Base-by-base conservation (phyloP, 2,888 invertebrate genomes). In the Meteorus cinctellus region DNA sequence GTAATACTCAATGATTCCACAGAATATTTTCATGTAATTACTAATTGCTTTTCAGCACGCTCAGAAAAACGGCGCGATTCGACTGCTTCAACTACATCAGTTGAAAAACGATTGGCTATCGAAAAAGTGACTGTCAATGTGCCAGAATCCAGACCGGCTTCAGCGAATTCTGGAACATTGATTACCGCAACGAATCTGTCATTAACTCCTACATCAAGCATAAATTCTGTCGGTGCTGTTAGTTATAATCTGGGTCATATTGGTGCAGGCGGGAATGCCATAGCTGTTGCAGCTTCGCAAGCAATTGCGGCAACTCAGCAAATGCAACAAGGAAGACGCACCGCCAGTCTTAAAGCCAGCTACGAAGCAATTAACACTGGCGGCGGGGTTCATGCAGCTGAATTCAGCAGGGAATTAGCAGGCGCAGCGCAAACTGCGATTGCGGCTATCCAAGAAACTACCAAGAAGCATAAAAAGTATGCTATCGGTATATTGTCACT, bases 221-320 rank as follows among this genome's bases (percentile, higher is more conserved):
- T 87, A 2, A 89, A 88, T 8, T 86, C 89, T 1, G 88, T 90
- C 14, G 86, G 90, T 0, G 85, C 91, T 0, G 91, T 92, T 4
- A 91, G 93, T 45, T 96, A 95, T 84, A 93, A 92, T 83, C 90
- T 97, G 69, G 95, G 96, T 16, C 96, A 96, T 82, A 93, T 95
- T 84, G 95, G 95, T n/a, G 96, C 96, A 0, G 96, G 96, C 14
- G 92, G 94, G 74, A 95, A 95, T 84, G 96, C 97, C 0, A 96
- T 98, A 74, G 97, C 96, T 0, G 97, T 96, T 0, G 98, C 98
- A 0, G 98, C 98, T 0, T 97, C 97, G 29, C 97, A 98, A 88
- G 98, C 98, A 0, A 98, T 98, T 78, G 97, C 96, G 5, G 97
- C 97, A 0, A 98, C 98, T 2, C 98, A 98, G 85, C 90, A 96